These are phyloP conservation scores for Leptinotarsa texana DNA, from an alignment of 1,140 invertebrate species.

Conservation along the genomic window DNA sequence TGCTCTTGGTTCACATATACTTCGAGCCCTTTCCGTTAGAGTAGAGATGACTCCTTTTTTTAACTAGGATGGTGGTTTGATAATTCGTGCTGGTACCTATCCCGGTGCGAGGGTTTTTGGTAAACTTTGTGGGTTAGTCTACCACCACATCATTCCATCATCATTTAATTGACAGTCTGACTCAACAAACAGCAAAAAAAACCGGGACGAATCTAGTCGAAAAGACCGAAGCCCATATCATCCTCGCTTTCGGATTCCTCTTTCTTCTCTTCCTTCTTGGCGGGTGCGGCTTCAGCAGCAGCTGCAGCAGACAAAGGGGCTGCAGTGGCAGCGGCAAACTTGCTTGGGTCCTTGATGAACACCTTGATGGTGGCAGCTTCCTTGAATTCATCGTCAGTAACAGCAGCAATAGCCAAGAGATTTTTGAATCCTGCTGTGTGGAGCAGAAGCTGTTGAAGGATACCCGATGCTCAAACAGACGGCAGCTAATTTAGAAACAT, in stretches of 20 bases:
- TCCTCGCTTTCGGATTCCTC: conserved; percentile 81
- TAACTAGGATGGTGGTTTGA: too few species aligned
- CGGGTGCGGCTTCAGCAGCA: conserved; percentile 47
- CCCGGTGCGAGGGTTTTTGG: too few species aligned
- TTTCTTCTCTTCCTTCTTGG: conserved; percentile 60
- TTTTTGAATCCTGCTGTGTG: conserved; percentile 99
- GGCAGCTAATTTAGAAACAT: conserved; percentile 93
- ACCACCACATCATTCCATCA: too few species aligned
- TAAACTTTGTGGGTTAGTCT: too few species aligned
- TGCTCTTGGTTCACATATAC: too few species aligned
- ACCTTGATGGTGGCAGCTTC: conserved; percentile 92
- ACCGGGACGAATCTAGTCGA: conserved; percentile 72
- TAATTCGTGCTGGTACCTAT: too few species aligned
- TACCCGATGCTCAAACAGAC: conserved; percentile 93
- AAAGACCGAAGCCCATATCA: conserved; percentile 96
- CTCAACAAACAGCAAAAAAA: neutral
- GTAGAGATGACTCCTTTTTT: too few species aligned
- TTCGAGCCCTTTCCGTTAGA: too few species aligned
- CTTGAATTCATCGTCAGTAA: conserved; percentile 93
- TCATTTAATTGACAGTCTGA: neutral
- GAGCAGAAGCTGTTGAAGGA: conserved; percentile 94
- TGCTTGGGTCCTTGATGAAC: conserved; percentile 91
- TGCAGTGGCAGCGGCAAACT: conserved; percentile 72
- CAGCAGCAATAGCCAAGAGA: conserved; percentile 92
- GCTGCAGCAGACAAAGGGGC: conserved; percentile 64